These are phyloP conservation scores for Diarsia rubi DNA, from an alignment of 2,888 invertebrate genomes.

Conservation along the genomic window DNA sequence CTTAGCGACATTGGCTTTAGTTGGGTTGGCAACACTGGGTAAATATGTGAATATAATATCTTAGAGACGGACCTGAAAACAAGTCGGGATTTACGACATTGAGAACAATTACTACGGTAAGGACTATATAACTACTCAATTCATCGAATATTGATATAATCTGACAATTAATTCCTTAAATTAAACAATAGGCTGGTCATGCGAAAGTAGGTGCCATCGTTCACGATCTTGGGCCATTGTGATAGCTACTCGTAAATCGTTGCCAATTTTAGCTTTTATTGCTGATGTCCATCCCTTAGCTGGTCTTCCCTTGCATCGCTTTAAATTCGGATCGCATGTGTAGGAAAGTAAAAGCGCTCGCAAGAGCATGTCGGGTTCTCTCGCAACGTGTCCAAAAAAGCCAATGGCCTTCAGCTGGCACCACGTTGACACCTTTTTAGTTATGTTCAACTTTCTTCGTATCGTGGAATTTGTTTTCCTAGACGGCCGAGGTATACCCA, in stretches of 20 bases:
- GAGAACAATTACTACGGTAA: not conserved
- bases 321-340: not conserved
- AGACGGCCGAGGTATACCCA: not conserved
- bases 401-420: constrained; percentile 22
- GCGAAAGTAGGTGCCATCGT: constrained; percentile 9
- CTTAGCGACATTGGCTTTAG: no score
- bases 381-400: constrained; percentile 21
- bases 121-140: not conserved
- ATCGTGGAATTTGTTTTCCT: not conserved
- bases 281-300: constrained; percentile 19
- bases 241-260: constrained; percentile 7
- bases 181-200: constrained; percentile 9
- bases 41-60: no score
- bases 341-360: constrained; percentile 14
- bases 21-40: no score
- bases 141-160: not conserved
- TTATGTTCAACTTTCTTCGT: constrained; percentile 15
- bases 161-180: not conserved
- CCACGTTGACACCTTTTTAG: constrained; percentile 25
- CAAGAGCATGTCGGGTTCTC: not conserved
- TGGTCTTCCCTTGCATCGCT: constrained; percentile 2
- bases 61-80: not conserved
- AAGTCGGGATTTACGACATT: not conserved
- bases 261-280: constrained; percentile 5
- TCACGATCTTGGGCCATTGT: constrained; percentile 15